Base-by-base conservation (phyloP, 2,113 vertebrate genomes). In the Equus przewalskii region DNA sequence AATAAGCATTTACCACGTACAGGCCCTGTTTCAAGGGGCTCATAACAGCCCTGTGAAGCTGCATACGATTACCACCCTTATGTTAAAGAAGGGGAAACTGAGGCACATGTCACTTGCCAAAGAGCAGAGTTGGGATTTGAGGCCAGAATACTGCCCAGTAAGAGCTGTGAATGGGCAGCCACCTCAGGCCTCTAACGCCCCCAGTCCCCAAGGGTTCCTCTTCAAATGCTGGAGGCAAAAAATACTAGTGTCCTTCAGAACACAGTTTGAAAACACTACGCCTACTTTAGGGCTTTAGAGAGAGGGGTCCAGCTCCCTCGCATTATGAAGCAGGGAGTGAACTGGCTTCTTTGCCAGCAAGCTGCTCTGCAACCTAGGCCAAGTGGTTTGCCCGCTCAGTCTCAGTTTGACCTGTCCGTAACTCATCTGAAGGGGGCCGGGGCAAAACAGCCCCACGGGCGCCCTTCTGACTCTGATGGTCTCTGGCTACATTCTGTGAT, bases 351-450 rank as follows among this genome's bases (percentile, higher is more conserved):
- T 67, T 30, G 70, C 60, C 64, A 76, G 21, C 64, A 51, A 88
- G 36, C 56, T 22, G 56, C 54, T 80, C 62, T 33, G 72, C 36
- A 78, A 78, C 69, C 84, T 46, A 22, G 89, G 89, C 81, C 84
- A 89, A 72, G 72, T 4, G 11, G 54, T 75, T 41, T 56, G 36
- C 44, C 67, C 18, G 6, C 41, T 79, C 26, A 0, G 60, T 33
- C 51, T 8, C 80, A 36, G 80, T 44, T 0, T 62, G 70, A 54
- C 65, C 85, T 54, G 33, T 28, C 58, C 92, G 12, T 65, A 44
- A 70, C 85, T 73, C 36, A 46, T 0, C 11, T 0, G 24, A 86
- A 89, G 26, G 60, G n/a, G 26, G 9, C 12, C 8, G 51, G 91
- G 70, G 26, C 58, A 80, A 78, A 72, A 64, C 2, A 36, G 60